Percentiles rank a stretch among this genome's conserved stretches.
These are phyloP conservation scores for Calliopsis andreniformis DNA, from an alignment of 1,140 invertebrate genomes.

Conservation along the genomic window DNA sequence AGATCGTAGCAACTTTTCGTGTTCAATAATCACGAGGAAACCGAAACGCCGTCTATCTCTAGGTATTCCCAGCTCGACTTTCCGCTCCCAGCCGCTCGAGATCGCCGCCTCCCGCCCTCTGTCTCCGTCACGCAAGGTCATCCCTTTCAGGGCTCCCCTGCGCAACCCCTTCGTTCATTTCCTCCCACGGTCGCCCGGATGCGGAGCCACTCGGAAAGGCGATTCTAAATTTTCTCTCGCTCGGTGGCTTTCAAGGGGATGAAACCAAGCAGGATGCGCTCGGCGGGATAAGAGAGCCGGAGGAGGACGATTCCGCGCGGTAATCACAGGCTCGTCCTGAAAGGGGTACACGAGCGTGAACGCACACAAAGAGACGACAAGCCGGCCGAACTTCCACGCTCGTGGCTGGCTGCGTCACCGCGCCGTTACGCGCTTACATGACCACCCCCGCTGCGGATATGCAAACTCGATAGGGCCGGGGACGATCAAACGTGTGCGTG, in stretches of 20 bases:
- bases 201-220: constrained; percentile 47
- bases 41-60: not conserved
- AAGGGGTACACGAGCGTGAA: constrained; percentile 34
- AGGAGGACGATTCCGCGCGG: constrained; percentile 21
- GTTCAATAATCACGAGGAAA: not conserved
- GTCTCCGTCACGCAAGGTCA: constrained; percentile 2
- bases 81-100: not conserved
- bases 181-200: constrained; percentile 33
- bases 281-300: constrained; percentile 4
- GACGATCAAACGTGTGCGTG: constrained; percentile 39
- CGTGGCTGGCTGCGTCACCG: not conserved
- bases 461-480: constrained; percentile 1
- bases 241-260: constrained; percentile 1
- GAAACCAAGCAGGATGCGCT: constrained; percentile 9
- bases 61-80: not conserved
- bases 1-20: not conserved
- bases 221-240: constrained; percentile 53
- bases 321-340: constrained; percentile 38
- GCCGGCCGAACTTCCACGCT: constrained; percentile 11
- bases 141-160: constrained; percentile 1
- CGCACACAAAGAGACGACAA: constrained; percentile 25
- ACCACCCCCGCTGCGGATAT: not conserved
- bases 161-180: constrained; percentile 50
- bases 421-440: not conserved
- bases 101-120: not conserved